Percentiles rank a stretch among this genome's conserved stretches.
These are phyloP conservation scores for Apodemia mormo DNA, from an alignment of 2,888 invertebrate genomes.

Conservation along the genomic window DNA sequence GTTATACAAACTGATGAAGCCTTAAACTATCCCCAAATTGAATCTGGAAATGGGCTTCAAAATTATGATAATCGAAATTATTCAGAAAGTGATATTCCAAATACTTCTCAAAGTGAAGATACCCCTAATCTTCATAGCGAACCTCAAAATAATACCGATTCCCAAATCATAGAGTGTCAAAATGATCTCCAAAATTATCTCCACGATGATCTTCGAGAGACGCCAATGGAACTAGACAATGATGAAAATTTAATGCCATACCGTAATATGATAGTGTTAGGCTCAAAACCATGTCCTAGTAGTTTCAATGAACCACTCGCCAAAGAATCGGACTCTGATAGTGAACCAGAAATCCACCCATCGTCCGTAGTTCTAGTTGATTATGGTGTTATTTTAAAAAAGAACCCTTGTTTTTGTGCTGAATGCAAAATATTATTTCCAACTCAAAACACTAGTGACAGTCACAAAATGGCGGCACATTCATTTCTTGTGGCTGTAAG, in stretches of 20 bases:
- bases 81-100: background rate
- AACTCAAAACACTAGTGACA: slow-evolving; percentile 32
- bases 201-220: background rate
- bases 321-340: background rate
- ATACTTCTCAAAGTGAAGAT: background rate
- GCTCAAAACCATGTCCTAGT: slow-evolving; percentile 18
- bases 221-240: background rate
- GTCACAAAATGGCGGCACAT: slow-evolving; percentile 34
- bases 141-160: background rate
- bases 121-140: background rate
- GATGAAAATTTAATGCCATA: background rate
- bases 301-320: background rate
- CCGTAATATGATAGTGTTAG: slow-evolving; percentile 18
- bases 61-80: background rate
- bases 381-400: slow-evolving; percentile 28
- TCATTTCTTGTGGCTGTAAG: slow-evolving; percentile 35
- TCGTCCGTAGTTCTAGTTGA: slow-evolving; percentile 31
- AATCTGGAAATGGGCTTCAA: background rate
- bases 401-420: slow-evolving; percentile 30
- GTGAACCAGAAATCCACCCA: slow-evolving; percentile 24
- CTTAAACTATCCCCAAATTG: background rate
- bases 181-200: background rate
- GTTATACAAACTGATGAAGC: background rate
- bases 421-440: slow-evolving; percentile 34
- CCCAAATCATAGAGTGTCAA: background rate